Conservation (phyloP, 2,797 vertebrate genomes). For the Neosalanx taihuensis region DNA sequence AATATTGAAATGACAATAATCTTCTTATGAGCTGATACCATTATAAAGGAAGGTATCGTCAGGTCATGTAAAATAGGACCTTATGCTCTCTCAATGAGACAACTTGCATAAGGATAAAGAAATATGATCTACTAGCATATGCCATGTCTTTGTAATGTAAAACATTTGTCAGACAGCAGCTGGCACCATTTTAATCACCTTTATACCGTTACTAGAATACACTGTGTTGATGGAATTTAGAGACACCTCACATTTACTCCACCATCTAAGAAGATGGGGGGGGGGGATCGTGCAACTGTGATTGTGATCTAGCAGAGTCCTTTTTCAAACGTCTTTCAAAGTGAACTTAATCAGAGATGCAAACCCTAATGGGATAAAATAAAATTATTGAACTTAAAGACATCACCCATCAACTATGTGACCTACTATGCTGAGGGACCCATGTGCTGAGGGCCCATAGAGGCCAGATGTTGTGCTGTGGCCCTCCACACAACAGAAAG, state of each 20-base stretch:
- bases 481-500: constrained; percentile 46
- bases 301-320: neutral
- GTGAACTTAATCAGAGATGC: neutral
- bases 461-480: constrained; percentile 59
- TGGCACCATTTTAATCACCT: constrained; percentile 53
- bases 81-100: constrained; percentile 69
- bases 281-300: neutral
- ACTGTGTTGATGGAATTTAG: neutral
- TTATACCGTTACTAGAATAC: constrained; percentile 12
- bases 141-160: constrained; percentile 55
- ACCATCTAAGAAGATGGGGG: neutral
- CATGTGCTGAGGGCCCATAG: neutral
- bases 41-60: constrained; percentile 61
- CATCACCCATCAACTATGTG: constrained; percentile 3
- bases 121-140: constrained; percentile 66
- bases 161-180: constrained; percentile 56
- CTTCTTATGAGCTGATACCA: constrained; percentile 76
- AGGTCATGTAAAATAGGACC: constrained; percentile 60
- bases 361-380: neutral
- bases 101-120: constrained; percentile 59
- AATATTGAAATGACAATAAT: constrained; percentile 80
- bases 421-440: neutral
- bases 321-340: no score
- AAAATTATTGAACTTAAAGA: neutral
- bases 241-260: neutral